These are phyloP conservation scores for Macaria liturata DNA, from an alignment of 2,888 invertebrate genomes.

Conservation along the genomic window DNA sequence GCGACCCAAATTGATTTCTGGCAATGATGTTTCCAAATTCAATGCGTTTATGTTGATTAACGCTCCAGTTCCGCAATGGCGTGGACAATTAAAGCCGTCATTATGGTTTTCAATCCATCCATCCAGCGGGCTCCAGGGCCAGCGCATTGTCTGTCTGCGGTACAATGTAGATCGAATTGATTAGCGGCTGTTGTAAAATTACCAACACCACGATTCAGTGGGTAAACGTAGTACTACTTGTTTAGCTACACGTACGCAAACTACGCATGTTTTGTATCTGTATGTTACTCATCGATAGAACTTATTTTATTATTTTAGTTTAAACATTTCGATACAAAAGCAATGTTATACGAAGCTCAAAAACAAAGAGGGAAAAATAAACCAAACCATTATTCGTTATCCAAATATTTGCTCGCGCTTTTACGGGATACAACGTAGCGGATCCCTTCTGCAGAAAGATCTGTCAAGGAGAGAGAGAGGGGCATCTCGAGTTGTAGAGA, in stretches of 20 bases:
- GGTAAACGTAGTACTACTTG: neutral
- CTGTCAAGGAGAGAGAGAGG: conserved; percentile 11
- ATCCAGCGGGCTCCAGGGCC: neutral
- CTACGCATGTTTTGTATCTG: no score
- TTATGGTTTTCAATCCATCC: conserved; percentile 7
- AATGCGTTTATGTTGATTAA: conserved; percentile 28
- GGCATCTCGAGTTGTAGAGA: conserved; percentile 29
- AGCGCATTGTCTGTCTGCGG: conserved; percentile 3
- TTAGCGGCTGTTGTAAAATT: conserved; percentile 8
- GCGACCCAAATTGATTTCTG: conserved; percentile 45
- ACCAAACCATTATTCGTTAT: conserved; percentile 5
- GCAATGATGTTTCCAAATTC: conserved; percentile 34
- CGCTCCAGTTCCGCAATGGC: conserved; percentile 9
- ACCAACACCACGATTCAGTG: neutral
- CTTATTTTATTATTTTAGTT: no score
- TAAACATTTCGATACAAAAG: no score
- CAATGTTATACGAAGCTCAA: neutral
- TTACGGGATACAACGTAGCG: conserved; percentile 9
- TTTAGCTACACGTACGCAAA: neutral
- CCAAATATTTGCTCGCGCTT: conserved; percentile 9
- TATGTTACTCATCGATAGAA: no score
- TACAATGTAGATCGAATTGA: conserved; percentile 4
- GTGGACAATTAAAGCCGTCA: conserved; percentile 10
- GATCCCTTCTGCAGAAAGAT: conserved; percentile 11
- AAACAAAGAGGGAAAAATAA: conserved; percentile 5